A percentile compares a stretch with the other conserved stretches of the same genome.
Conservation (phyloP, 2,888 invertebrate species). For the Scaptomyza flava region DNA sequence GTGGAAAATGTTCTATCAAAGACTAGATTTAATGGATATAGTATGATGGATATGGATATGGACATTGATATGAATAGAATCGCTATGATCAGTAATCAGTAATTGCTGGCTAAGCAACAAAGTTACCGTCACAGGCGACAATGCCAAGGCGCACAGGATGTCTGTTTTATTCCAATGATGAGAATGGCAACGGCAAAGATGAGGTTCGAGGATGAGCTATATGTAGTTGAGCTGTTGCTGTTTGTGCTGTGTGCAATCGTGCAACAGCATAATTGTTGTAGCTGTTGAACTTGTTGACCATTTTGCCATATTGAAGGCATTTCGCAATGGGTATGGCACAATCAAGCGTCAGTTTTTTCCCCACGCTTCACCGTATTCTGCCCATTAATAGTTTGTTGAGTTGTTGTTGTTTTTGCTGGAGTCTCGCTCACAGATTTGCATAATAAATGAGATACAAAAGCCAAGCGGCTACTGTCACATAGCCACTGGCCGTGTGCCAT, state of each 20-base stretch:
- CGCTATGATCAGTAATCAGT: neutral
- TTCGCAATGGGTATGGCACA: slow-evolving; percentile 1
- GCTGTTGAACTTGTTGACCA: slow-evolving; percentile 53
- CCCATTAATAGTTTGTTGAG: slow-evolving; percentile 8
- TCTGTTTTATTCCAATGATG: slow-evolving; percentile 3
- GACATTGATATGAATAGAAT: neutral
- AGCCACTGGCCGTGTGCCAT: slow-evolving; percentile 71
- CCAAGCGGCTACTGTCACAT: slow-evolving; percentile 77
- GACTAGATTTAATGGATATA: neutral
- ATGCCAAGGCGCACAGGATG: slow-evolving; percentile 21
- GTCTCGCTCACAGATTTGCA: slow-evolving; percentile 64
- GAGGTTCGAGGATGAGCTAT: neutral
- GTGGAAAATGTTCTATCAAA: neutral
- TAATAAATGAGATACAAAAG: slow-evolving; percentile 79
- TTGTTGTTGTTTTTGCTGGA: slow-evolving; percentile 1
- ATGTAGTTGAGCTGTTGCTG: slow-evolving; percentile 3
- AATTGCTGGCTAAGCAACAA: slow-evolving; percentile 14
- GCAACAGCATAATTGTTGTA: slow-evolving; percentile 53
- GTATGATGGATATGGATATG: neutral
- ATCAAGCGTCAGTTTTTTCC: neutral
- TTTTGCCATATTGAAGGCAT: slow-evolving; percentile 32
- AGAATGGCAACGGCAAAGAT: neutral
- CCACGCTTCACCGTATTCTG: neutral
- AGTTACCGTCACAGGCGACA: slow-evolving; percentile 12
- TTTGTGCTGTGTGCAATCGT: slow-evolving; percentile 11